Evolutionary conservation across 1,140 invertebrate genomes (phyloP).

Genomic region (Brachionus sp.): DNA sequence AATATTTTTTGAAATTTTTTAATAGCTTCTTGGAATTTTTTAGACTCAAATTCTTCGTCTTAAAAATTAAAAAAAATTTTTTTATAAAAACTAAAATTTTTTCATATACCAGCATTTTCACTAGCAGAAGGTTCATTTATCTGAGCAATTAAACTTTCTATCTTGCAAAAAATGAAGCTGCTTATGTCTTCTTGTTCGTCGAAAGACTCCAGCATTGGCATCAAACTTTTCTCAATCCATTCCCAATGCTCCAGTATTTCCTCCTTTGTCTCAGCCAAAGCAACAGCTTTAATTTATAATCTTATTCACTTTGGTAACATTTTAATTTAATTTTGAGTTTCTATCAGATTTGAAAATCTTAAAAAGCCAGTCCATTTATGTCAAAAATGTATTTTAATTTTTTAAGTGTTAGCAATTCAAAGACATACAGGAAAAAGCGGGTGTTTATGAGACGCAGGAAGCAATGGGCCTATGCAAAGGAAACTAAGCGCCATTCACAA

Average conservation of each 20-base stretch:
- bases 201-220: constrained; percentile 61
- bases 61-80: constrained; percentile 25
- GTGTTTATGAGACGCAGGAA: background rate
- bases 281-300: constrained; percentile 65
- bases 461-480: background rate
- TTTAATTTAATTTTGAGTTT: constrained; percentile 17
- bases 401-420: background rate
- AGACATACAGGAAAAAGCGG: background rate
- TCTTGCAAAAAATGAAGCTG: constrained; percentile 70
- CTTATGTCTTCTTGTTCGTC: constrained; percentile 18
- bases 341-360: background rate
- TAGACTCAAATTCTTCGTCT: constrained; percentile 66
- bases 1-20: constrained; percentile 84
- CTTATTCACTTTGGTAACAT: background rate
- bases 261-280: constrained; percentile 71
- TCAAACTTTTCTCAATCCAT: constrained; percentile 83
- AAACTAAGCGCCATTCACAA: background rate
- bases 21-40: constrained; percentile 73
- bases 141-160: constrained; percentile 79
- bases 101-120: constrained; percentile 49
- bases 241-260: constrained; percentile 89
- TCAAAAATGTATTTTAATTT: background rate
- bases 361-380: background rate
- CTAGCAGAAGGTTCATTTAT: constrained; percentile 48
- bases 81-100: background rate